Percentiles rank a stretch among this genome's conserved stretches.
These are phyloP conservation scores for Hypsibius dujardini DNA, from an alignment of 1,140 invertebrate species.

Conservation along the genomic window DNA sequence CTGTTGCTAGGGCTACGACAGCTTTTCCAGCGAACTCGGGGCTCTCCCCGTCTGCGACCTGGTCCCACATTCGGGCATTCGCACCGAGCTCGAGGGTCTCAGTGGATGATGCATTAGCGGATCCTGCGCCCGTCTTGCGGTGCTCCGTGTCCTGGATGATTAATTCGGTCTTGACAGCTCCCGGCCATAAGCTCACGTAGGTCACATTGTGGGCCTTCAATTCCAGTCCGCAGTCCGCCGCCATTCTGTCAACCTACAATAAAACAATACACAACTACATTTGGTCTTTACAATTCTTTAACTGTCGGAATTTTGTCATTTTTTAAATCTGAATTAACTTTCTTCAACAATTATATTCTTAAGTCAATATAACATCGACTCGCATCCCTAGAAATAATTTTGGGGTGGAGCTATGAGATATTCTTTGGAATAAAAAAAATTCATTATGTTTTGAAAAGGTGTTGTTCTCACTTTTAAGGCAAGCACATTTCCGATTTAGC, in stretches of 20 bases:
- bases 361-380: too few relatives aligned
- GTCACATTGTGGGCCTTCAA: conserved; percentile 32
- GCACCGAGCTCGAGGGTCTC: conserved; percentile 3
- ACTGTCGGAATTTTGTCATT: too few relatives aligned
- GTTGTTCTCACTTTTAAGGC: too few relatives aligned
- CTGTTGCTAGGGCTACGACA: neutral
- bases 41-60: neutral
- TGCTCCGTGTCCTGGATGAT: neutral
- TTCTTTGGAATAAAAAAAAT: too few relatives aligned
- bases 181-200: conserved; percentile 35
- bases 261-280: neutral
- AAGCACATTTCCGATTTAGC: too few relatives aligned
- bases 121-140: neutral
- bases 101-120: neutral
- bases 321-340: too few relatives aligned
- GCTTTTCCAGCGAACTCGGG: neutral
- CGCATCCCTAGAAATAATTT: too few relatives aligned
- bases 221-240: conserved; percentile 33
- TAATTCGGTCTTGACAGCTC: conserved; percentile 33
- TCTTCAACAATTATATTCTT: too few relatives aligned
- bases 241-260: conserved; percentile 32
- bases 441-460: too few relatives aligned
- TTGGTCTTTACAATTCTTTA: too few relatives aligned
- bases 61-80: neutral
- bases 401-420: too few relatives aligned